Evolutionary conservation across 2,888 invertebrate genomes (phyloP), one percentile per base, ranked within the genome.

Genomic region (Sepiola atlantica): DNA sequence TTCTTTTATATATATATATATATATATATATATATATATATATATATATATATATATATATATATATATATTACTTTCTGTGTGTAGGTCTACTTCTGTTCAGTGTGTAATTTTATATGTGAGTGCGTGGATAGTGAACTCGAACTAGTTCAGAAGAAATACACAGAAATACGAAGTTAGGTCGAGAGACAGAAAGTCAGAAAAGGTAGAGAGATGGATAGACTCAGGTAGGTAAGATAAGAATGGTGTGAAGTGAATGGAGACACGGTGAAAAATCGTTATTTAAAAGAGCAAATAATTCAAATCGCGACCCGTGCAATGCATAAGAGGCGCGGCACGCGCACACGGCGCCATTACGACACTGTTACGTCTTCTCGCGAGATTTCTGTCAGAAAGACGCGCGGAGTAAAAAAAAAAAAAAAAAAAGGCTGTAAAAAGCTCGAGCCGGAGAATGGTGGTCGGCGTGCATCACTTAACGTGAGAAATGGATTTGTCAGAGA

Each of bases 401-500:
- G 12, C n/a, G 18, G 4, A 77, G n/a, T n/a, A 77, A 32, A n/a
- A 77, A n/a, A 3, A 77, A n/a, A 32, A 77, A 32, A 4, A 18
- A n/a, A 77, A 32, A 77, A 45, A 45, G 45, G 8, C 8, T 45
- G 8, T 45, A 45, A 45, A 45, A 45, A 45, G 45, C 45, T 8
- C 8, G 45, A 45, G 8, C 45, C 3, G 3, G 77, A 77, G 77
- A 32, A 77, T 77, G n/a, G 77, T 32, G 77, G 32, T 14, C 77
- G 18, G 77, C n/a, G 77, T 12, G 77, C 77, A 77, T 77, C 77
- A 77, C 77, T 77, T 77, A 32, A 77, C 32, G 77, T 77, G 77
- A 77, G 77, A 77, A 77, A 77, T 77, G 77, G 77, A 77, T 77
- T 77, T 77, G n/a, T 32, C 77, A 77, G 77, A 77, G 77, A 77